Conservation (phyloP, 64 coral and sea anemone genomes). For the Pocillopora damicornis region DNA sequence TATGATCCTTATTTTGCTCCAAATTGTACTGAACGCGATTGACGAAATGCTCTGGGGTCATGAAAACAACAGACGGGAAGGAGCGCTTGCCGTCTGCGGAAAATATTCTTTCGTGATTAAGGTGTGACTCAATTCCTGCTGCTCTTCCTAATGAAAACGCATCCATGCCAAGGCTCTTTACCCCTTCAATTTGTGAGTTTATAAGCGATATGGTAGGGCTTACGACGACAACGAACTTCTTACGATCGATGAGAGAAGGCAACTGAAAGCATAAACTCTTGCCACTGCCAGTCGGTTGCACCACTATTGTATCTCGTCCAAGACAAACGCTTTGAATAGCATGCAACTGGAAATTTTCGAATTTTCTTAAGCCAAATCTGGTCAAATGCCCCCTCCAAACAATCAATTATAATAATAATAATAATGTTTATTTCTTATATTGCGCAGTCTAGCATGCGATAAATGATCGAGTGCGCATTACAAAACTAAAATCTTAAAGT, state of each 20-base stretch:
- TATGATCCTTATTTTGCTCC: not conserved
- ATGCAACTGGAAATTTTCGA: constrained; percentile 37
- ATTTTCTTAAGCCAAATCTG: constrained; percentile 22
- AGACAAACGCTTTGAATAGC: constrained; percentile 22
- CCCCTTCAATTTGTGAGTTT: constrained; percentile 9
- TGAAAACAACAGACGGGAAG: constrained; percentile 30
- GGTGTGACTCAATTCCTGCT: not conserved
- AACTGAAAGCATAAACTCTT: constrained; percentile 38
- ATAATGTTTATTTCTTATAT: no score
- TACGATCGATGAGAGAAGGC: not conserved
- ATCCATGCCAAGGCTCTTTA: not conserved
- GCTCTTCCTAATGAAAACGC: constrained; percentile 9
- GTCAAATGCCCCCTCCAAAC: constrained; percentile 21
- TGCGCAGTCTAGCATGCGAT: no score
- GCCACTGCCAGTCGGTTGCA: constrained; percentile 31
- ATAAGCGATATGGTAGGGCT: constrained; percentile 25
- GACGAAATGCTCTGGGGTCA: constrained; percentile 33
- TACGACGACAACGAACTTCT: not conserved
- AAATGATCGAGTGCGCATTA: no score
- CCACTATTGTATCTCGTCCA: constrained; percentile 9
- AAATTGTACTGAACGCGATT: not conserved
- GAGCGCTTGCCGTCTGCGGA: not conserved
- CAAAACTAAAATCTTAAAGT: no score
- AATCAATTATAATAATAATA: no score
- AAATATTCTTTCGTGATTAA: constrained; percentile 21